These are phyloP conservation scores for Cataglyphis hispanica DNA, from an alignment of 1,140 invertebrate species.

Conservation along the genomic window DNA sequence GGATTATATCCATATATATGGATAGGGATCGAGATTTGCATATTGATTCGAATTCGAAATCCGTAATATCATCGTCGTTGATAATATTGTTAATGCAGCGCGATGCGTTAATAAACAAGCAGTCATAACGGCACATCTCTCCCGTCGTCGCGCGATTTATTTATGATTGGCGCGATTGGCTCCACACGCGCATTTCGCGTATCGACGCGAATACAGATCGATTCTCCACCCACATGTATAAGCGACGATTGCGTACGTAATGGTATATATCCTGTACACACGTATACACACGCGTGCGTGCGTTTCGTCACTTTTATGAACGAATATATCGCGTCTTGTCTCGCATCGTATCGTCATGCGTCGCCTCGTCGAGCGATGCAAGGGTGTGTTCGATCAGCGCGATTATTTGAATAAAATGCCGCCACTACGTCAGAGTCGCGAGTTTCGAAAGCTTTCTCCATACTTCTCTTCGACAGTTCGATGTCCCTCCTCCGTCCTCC, in stretches of 20 bases:
- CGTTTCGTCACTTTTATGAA: slow-evolving; percentile 35
- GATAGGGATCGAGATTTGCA: background rate
- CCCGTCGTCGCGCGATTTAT: background rate
- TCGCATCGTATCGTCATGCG: slow-evolving; percentile 39
- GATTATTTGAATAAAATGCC: slow-evolving; percentile 79
- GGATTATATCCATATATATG: background rate
- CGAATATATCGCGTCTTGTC: background rate
- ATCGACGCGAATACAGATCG: slow-evolving; percentile 47
- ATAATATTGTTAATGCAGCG: background rate
- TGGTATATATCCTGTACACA: background rate
- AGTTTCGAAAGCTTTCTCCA: slow-evolving; percentile 70
- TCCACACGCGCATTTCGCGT: background rate
- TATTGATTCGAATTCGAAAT: background rate
- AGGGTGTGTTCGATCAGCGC: slow-evolving; percentile 76
- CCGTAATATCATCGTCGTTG: background rate
- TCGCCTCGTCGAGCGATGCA: slow-evolving; percentile 68
- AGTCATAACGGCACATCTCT: background rate
- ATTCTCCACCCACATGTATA: slow-evolving; percentile 24
- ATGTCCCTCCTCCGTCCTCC: background rate
- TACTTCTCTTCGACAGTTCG: slow-evolving; percentile 13
- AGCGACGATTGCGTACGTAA: background rate
- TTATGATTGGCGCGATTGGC: slow-evolving; percentile 20
- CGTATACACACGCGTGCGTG: background rate
- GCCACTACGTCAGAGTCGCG: slow-evolving; percentile 58
- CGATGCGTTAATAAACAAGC: too few relatives aligned